Evolutionary conservation across 2,113 vertebrate species (phyloP).

Genomic region (Campylomormyrus tamandua): DNA sequence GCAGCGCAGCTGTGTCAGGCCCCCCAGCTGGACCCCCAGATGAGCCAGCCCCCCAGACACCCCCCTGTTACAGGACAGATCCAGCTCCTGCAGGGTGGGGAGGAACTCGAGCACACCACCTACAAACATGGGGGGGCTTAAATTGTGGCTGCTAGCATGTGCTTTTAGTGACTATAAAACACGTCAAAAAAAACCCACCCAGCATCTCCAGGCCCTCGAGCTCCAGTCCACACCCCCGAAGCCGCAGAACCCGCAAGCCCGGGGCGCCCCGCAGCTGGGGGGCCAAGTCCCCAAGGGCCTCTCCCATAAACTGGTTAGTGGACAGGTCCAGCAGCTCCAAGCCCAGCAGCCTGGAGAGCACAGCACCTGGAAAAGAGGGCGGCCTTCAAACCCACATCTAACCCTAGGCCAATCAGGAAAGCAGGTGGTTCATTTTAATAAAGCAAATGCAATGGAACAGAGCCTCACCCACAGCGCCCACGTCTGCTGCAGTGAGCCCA

Average conservation of each 20-base stretch:
- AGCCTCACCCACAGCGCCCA: constrained; percentile 61
- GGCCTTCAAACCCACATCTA: background rate
- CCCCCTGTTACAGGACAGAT: constrained; percentile 73
- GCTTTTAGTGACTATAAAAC: background rate
- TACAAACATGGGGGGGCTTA: constrained; percentile 37
- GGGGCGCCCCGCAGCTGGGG: constrained; percentile 55
- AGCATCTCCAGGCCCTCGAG: constrained; percentile 55
- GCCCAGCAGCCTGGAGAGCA: constrained; percentile 47
- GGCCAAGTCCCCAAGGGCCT: constrained; percentile 53
- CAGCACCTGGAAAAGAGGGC: constrained; percentile 48
- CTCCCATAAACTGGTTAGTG: constrained; percentile 63
- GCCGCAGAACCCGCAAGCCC: constrained; percentile 59
- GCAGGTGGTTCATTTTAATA: background rate
- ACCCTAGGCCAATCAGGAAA: background rate
- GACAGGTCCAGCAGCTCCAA: constrained; percentile 75
- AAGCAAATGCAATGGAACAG: background rate
- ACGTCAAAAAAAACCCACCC: constrained; percentile 50
- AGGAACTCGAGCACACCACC: constrained; percentile 60
- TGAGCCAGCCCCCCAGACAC: constrained; percentile 62
- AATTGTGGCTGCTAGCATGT: background rate
- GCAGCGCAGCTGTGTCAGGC: constrained; percentile 60
- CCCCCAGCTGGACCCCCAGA: constrained; percentile 50
- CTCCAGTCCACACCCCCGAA: constrained; percentile 72
- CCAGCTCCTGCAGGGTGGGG: constrained; percentile 59
- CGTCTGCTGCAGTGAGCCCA: constrained; percentile 64